Percentiles rank a stretch among this genome's conserved stretches.
These are phyloP conservation scores for Rhegmatorhina hoffmannsi DNA, from an alignment of 2,113 vertebrate genomes.

Conservation along the genomic window DNA sequence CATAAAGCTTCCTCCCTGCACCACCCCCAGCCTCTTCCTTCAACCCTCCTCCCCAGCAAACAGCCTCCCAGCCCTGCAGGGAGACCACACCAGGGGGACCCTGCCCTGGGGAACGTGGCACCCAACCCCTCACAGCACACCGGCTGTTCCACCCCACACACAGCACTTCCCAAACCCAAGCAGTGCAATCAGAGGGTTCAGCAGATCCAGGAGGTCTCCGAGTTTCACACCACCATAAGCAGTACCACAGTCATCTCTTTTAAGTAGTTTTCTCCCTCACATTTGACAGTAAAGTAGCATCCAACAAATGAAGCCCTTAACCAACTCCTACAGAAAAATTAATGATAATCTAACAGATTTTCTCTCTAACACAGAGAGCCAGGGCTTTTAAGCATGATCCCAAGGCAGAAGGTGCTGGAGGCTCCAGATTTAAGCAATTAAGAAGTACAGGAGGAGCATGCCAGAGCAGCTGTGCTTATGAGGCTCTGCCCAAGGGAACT, in stretches of 20 bases:
- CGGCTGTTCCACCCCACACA: accelerated
- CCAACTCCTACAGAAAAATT: neutral
- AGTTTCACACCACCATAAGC: neutral
- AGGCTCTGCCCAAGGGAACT: slow-evolving; percentile 28
- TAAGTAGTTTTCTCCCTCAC: neutral
- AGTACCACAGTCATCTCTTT: accelerated
- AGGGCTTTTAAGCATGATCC: neutral
- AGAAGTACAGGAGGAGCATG: neutral
- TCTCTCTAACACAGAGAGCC: neutral
- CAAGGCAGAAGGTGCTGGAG: neutral
- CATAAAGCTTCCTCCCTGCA: slow-evolving; percentile 80
- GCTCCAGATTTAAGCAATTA: neutral
- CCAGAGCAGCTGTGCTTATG: neutral
- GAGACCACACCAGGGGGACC: neutral
- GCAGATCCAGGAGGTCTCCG: neutral
- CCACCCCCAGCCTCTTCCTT: slow-evolving; percentile 53
- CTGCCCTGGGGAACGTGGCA: neutral
- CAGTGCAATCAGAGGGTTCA: neutral
- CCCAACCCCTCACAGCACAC: accelerated
- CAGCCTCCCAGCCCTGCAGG: neutral
- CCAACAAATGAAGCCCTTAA: neutral
- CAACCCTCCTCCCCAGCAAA: neutral
- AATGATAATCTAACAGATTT: neutral
- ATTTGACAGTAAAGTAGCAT: neutral
- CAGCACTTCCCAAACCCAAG: neutral